Evolutionary conservation across 1,140 invertebrate genomes (phyloP).

Genomic region (Pseudoatta argentina): DNA sequence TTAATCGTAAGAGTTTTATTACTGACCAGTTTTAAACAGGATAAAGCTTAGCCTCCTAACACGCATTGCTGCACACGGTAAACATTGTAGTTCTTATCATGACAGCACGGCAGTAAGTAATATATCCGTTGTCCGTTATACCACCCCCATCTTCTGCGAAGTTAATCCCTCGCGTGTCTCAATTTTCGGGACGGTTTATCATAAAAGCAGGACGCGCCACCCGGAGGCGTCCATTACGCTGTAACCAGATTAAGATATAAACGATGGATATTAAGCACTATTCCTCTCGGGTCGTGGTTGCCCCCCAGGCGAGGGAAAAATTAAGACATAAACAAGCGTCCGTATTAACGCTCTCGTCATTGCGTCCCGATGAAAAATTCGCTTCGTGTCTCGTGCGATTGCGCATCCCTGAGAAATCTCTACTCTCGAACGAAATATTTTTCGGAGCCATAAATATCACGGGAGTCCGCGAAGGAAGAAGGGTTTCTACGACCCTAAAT

Average conservation of each 20-base stretch:
- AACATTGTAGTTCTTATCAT: constrained; percentile 34
- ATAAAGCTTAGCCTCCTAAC: not conserved
- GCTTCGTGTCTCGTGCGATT: not conserved
- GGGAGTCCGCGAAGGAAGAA: constrained; percentile 47
- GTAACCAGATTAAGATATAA: constrained; percentile 56
- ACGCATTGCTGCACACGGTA: not conserved
- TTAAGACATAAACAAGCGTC: constrained; percentile 45
- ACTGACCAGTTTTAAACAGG: not conserved
- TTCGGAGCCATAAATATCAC: constrained; percentile 68
- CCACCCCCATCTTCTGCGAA: not conserved
- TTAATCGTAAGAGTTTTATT: not conserved
- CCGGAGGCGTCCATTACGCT: constrained; percentile 44
- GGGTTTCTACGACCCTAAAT: constrained; percentile 79
- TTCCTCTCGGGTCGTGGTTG: not conserved
- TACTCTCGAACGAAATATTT: constrained; percentile 51
- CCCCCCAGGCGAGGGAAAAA: not conserved
- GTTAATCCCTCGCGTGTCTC: constrained; percentile 38
- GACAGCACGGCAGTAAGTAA: constrained; percentile 42
- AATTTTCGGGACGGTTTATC: constrained; percentile 55
- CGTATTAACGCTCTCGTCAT: constrained; percentile 31
- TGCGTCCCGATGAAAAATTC: constrained; percentile 33
- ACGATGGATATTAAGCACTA: constrained; percentile 54
- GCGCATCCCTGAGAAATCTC: constrained; percentile 6
- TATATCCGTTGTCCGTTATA: constrained; percentile 20
- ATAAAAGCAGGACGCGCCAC: constrained; percentile 18